Conservation (phyloP, 2,797 vertebrate species). For the Arnoldichthys spilopterus region DNA sequence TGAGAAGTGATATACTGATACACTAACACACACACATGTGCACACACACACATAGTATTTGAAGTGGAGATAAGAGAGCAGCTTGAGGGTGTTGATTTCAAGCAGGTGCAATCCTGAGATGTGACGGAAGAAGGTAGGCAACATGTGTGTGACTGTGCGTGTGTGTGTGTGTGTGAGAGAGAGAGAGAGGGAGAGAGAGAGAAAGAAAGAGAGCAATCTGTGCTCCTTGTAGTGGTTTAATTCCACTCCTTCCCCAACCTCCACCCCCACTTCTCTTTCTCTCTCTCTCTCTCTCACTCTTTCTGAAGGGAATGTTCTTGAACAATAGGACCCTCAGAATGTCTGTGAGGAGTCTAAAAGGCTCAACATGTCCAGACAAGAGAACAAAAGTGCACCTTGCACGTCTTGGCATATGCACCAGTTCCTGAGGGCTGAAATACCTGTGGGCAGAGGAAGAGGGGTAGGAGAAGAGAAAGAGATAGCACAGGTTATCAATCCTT, state of each 20-base stretch:
- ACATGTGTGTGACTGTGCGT: conserved; percentile 31
- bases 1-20: not conserved
- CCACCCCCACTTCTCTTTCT: conserved; percentile 39
- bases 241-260: not conserved
- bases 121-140: conserved; percentile 59
- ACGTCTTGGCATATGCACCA: conserved; percentile 66
- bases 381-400: conserved; percentile 84
- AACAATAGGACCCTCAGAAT: conserved; percentile 74
- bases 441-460: conserved; percentile 53
- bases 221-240: conserved; percentile 50
- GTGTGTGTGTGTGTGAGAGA: conserved; percentile 29
- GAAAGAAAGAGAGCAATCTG: conserved; percentile 8
- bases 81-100: conserved; percentile 76
- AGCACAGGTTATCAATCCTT: conserved; percentile 56
- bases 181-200: not conserved
- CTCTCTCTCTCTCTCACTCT: conserved; percentile 54
- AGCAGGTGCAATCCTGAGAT: conserved; percentile 78
- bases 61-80: conserved; percentile 72
- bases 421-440: conserved; percentile 72
- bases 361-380: conserved; percentile 76
- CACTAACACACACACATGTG: conserved; percentile 3
- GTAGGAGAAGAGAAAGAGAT: conserved; percentile 21
- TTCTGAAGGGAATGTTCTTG: conserved; percentile 71
- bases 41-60: conserved; percentile 31
- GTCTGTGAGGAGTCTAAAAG: conserved; percentile 62